Evolutionary conservation across 2,797 vertebrate species (phyloP).

Genomic region (Dermochelys coriacea): DNA sequence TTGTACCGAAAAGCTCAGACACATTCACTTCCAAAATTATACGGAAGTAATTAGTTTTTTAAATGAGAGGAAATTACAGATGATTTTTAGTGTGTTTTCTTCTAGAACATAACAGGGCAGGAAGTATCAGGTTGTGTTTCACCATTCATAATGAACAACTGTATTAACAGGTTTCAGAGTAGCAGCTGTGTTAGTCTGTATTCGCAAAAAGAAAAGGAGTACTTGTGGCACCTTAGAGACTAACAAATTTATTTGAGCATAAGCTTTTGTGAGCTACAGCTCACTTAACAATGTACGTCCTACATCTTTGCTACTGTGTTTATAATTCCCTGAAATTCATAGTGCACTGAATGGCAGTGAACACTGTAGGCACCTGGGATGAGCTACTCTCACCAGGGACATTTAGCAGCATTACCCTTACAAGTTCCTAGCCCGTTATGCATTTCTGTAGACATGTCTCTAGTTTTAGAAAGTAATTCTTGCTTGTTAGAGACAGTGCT

Average conservation of each 20-base stretch:
- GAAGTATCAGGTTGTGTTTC: neutral
- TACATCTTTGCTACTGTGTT: neutral
- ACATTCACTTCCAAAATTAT: neutral
- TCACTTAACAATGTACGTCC: neutral
- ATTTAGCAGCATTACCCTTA: neutral
- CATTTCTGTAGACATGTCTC: neutral
- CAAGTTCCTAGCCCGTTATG: neutral
- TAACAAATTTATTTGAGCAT: too few relatives aligned
- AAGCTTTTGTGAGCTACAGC: too few relatives aligned
- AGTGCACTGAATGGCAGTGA: neutral
- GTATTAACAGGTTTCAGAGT: too few relatives aligned
- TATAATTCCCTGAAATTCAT: neutral
- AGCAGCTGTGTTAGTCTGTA: too few relatives aligned
- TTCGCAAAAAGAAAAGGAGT: too few relatives aligned
- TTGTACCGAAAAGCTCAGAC: neutral
- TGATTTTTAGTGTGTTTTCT: neutral
- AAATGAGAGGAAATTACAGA: neutral
- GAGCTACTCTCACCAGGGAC: fast-evolving
- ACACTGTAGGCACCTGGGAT: neutral
- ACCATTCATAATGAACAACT: neutral
- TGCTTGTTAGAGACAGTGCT: neutral
- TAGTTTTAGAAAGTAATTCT: neutral
- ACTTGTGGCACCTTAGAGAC: too few relatives aligned
- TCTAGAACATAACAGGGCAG: neutral
- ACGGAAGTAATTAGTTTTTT: neutral